These are phyloP conservation scores for Agapostemon virescens DNA, from an alignment of 2,888 invertebrate genomes.

Conservation along the genomic window DNA sequence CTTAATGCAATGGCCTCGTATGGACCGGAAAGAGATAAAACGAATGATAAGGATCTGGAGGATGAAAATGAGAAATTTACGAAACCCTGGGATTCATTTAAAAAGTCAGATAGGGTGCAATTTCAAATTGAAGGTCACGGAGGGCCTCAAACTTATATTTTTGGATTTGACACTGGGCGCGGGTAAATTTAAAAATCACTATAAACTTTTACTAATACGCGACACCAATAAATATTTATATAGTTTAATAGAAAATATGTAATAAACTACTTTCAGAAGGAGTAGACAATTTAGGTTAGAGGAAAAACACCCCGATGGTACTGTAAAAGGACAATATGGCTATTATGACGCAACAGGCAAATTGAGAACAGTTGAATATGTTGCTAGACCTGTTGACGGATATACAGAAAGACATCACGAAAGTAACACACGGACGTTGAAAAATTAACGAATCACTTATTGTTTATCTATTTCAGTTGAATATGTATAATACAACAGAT, in stretches of 20 bases:
- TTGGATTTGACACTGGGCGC: conserved; percentile 91
- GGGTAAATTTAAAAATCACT: conserved; percentile 82
- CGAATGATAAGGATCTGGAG: neutral
- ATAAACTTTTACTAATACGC: neutral
- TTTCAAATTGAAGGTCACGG: conserved; percentile 92
- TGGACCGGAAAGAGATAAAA: neutral
- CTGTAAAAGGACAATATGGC: conserved; percentile 90
- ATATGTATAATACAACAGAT: neutral
- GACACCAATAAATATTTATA: neutral
- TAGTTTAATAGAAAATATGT: neutral
- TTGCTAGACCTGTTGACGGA: conserved; percentile 87
- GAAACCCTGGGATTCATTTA: conserved; percentile 56
- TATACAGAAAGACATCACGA: conserved; percentile 82
- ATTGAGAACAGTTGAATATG: conserved; percentile 88
- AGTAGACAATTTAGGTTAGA: conserved; percentile 91
- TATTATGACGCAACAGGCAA: conserved; percentile 90
- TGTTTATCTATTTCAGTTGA: neutral
- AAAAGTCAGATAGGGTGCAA: conserved; percentile 83
- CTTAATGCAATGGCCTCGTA: neutral
- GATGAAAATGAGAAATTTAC: conserved; percentile 10
- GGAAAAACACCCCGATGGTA: conserved; percentile 88
- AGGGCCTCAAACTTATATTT: conserved; percentile 91
- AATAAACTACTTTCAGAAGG: conserved; percentile 81
- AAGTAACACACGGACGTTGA: conserved; percentile 42
- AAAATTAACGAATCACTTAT: conserved; percentile 1